Percentiles rank a stretch among this genome's conserved stretches.
Conservation (phyloP, 2,888 invertebrate genomes). For the Tipula confusa region DNA sequence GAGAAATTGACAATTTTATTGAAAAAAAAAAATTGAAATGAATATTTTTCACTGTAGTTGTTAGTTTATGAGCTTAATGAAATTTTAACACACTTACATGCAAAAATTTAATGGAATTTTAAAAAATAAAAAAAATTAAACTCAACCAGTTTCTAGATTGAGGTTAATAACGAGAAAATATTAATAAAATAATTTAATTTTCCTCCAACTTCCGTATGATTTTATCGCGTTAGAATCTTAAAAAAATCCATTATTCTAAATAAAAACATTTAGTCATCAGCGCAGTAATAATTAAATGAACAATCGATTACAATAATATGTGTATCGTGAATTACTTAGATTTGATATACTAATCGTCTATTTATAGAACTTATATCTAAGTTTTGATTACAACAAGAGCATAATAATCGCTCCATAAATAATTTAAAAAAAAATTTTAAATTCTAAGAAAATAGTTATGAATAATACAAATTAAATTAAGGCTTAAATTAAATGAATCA, state of each 20-base stretch:
- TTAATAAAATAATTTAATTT: background rate
- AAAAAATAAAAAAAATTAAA: too few species aligned
- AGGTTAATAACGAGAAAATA: background rate
- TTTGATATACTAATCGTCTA: background rate
- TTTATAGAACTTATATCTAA: background rate
- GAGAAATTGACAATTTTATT: too few species aligned
- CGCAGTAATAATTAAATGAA: background rate
- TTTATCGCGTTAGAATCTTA: background rate
- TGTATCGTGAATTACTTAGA: background rate
- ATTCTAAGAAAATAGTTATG: background rate
- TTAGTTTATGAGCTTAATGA: too few species aligned
- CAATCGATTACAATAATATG: background rate
- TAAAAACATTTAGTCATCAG: background rate
- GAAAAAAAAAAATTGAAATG: too few species aligned
- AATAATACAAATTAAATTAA: background rate
- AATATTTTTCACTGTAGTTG: too few species aligned
- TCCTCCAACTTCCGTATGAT: background rate
- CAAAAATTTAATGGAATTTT: too few species aligned
- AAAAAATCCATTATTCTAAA: background rate
- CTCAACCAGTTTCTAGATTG: too few species aligned
- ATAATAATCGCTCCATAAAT: background rate
- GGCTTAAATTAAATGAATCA: background rate
- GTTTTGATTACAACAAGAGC: background rate
- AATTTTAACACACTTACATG: too few species aligned
- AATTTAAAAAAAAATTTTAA: background rate